Evolutionary conservation across 2,888 invertebrate genomes (phyloP).

Genomic region (Dryomyza anilis): DNA sequence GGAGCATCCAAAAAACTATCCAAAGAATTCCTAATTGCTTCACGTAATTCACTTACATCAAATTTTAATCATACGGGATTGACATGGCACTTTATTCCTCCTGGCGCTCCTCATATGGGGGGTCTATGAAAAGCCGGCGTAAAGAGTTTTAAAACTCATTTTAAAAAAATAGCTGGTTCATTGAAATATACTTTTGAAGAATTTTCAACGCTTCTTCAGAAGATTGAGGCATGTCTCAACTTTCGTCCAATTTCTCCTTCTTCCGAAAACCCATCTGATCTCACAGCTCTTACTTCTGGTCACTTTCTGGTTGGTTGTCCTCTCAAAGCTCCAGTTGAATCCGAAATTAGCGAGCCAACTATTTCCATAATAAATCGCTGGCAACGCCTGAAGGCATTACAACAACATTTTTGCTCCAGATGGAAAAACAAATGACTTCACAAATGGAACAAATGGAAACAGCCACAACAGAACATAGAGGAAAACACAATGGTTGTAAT

Average conservation of each 20-base stretch:
- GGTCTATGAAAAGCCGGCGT: constrained; percentile 3
- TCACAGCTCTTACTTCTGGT: constrained; percentile 9
- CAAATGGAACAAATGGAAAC: background rate
- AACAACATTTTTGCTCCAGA: constrained; percentile 6
- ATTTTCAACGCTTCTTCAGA: background rate
- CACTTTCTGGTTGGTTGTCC: constrained; percentile 12
- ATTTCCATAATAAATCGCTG: too few species aligned
- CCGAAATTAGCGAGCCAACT: background rate
- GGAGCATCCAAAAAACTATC: constrained; percentile 7
- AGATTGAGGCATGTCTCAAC: background rate
- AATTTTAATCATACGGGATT: background rate
- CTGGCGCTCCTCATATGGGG: constrained; percentile 4
- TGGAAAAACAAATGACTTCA: constrained; percentile 18
- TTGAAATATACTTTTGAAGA: background rate
- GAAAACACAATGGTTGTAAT: background rate
- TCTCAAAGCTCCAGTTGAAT: constrained; percentile 2
- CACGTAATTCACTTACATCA: background rate
- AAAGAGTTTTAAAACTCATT: constrained; percentile 15
- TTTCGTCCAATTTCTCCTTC: background rate
- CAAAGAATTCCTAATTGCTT: background rate
- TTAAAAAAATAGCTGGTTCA: background rate
- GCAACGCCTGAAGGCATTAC: background rate
- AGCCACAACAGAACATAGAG: background rate
- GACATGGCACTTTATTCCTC: background rate
- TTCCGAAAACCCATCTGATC: background rate